Base-by-base conservation (phyloP, 2,797 vertebrate genomes). In the Tapirus indicus region DNA sequence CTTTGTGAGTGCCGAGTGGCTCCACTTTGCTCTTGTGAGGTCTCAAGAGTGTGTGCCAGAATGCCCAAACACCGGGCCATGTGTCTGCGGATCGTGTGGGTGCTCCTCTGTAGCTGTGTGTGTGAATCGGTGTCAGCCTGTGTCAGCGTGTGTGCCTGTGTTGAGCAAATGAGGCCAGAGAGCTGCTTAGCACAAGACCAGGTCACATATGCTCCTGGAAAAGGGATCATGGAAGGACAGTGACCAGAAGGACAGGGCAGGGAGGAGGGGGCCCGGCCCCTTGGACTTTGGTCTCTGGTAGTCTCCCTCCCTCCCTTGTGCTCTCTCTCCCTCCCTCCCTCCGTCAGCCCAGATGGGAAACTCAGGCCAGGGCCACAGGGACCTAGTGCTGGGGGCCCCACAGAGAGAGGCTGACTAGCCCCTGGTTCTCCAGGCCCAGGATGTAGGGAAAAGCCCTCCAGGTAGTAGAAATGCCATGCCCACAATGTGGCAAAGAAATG, bases 221-320 rank as follows among this genome's bases (percentile, higher is more conserved):
- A 52, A 94, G 93, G 85, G 96, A 92, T 96, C 97, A 97, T 29
- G 78, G 92, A 71, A 97, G 97, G 97, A 96, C 97, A 97, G 96
- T 97, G 98, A 97, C 97, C 97, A 91, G 85, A 69, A 92, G 97
- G 93, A 47, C 97, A 80, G 93, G 54, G 41, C 77, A 58, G 96
- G 94, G 82, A 96, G 82, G 96, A 89, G 93, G 94, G 91, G 92
- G 92, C 49, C 86, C 10, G 5, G 87, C 86, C 95, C 90, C 78
- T 88, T 86, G 97, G 95, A 98, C 98, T 98, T 97, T 77, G 95
- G 80, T 84, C 97, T 92, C 64, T 88, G 60, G 78, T 94, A 44
- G 58, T 75, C 68, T 90, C 91, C 7, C 69, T 94, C 88, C 52
- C 88, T 89, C 89, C 78, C 56, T 54, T 23, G 27, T 49, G 21